These are phyloP conservation scores for Globia sparganii DNA, from an alignment of 2,888 invertebrate genomes.

Conservation along the genomic window DNA sequence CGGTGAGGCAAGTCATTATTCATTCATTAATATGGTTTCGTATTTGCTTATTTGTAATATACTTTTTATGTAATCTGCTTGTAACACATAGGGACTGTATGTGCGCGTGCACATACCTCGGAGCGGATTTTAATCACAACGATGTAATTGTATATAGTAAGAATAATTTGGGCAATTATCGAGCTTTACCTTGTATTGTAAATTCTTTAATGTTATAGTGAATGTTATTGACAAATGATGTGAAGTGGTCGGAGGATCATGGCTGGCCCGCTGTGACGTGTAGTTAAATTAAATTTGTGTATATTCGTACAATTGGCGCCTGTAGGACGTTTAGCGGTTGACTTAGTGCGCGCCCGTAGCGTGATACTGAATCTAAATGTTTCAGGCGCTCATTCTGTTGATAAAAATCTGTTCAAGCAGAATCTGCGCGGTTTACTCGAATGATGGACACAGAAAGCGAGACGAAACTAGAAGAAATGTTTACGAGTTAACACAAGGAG, in stretches of 20 bases:
- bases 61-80: slow-evolving; percentile 32
- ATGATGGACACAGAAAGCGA: neutral
- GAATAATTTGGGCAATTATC: slow-evolving; percentile 66
- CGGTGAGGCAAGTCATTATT: slow-evolving; percentile 24
- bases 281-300: slow-evolving; percentile 36
- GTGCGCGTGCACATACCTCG: neutral
- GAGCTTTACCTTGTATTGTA: slow-evolving; percentile 65
- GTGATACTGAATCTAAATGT: neutral
- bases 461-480: neutral
- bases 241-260: neutral
- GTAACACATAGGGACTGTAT: neutral
- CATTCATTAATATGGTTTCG: slow-evolving; percentile 37
- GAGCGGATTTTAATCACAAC: slow-evolving; percentile 41
- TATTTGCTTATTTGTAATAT: slow-evolving; percentile 36
- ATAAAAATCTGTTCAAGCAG: neutral
- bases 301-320: slow-evolving; percentile 6
- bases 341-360: neutral
- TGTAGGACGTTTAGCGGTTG: neutral
- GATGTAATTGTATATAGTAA: slow-evolving; percentile 58
- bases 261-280: slow-evolving; percentile 8
- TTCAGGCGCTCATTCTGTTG: neutral
- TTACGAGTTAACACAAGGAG: neutral
- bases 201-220: slow-evolving; percentile 54
- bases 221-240: slow-evolving; percentile 40
- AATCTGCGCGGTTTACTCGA: neutral